These are phyloP conservation scores for Ascidia mentula DNA, from an alignment of 23 tunicate species.

Conservation along the genomic window DNA sequence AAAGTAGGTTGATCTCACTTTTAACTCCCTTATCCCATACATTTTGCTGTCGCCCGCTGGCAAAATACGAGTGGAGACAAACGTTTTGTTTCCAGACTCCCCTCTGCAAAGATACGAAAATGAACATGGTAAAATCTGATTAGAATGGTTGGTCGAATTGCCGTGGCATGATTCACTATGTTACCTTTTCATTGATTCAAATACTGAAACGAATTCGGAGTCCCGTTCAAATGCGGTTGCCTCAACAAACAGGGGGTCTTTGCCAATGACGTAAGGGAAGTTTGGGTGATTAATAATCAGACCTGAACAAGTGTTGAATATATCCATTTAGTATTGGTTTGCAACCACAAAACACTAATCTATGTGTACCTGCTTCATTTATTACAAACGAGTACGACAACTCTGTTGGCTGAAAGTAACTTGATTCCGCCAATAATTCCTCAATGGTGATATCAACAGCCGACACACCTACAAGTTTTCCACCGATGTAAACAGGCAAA, in stretches of 20 bases:
- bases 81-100: slow-evolving; percentile 33
- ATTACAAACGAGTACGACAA: slow-evolving; percentile 62
- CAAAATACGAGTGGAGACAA: slow-evolving; percentile 28
- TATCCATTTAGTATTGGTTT: background rate
- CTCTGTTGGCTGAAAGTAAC: slow-evolving; percentile 35
- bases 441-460: slow-evolving; percentile 37
- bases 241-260: slow-evolving; percentile 14
- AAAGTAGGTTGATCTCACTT: slow-evolving; percentile 9
- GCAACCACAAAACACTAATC: background rate
- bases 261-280: slow-evolving; percentile 21
- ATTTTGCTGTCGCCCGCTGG: slow-evolving; percentile 33
- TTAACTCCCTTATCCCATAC: slow-evolving; percentile 32
- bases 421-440: slow-evolving; percentile 21
- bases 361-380: slow-evolving; percentile 21
- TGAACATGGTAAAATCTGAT: too few species aligned
- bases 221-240: slow-evolving; percentile 44
- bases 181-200: slow-evolving; percentile 66
- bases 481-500: slow-evolving; percentile 17
- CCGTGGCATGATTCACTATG: too few species aligned
- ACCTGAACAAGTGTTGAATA: slow-evolving; percentile 16
- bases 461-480: slow-evolving; percentile 19
- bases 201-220: slow-evolving; percentile 16
- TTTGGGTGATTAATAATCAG: slow-evolving; percentile 45
- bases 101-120: too few species aligned
- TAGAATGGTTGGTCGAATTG: too few species aligned